Evolutionary conservation across 2,888 invertebrate species (phyloP).

Genomic region (Caenorhabditis panamensis): DNA sequence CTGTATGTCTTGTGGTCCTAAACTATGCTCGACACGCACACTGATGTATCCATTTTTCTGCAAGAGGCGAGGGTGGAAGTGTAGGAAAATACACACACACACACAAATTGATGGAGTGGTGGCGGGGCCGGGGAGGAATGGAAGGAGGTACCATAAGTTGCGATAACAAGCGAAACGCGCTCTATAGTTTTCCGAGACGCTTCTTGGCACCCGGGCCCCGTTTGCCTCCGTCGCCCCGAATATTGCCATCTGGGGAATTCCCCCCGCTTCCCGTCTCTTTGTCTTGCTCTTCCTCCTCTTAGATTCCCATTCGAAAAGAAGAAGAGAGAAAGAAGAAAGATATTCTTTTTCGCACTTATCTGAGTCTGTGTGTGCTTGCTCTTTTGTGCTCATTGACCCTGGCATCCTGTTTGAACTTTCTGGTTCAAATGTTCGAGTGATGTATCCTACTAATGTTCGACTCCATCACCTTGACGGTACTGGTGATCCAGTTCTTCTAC

Average conservation of each 20-base stretch:
- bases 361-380: constrained; percentile 2
- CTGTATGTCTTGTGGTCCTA: constrained; percentile 17
- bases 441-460: background rate
- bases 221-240: constrained; percentile 33
- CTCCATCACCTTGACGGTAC: background rate
- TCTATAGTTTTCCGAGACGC: constrained; percentile 13
- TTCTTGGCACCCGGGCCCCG: constrained; percentile 27
- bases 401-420: constrained; percentile 3
- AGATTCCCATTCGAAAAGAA: constrained; percentile 31
- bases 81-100: constrained; percentile 6
- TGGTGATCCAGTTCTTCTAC: too few species aligned
- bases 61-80: constrained; percentile 9
- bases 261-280: constrained; percentile 28
- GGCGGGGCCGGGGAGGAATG: constrained; percentile 3
- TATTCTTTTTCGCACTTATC: constrained; percentile 41
- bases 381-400: constrained; percentile 15
- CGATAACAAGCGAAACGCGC: constrained; percentile 44
- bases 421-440: constrained; percentile 8
- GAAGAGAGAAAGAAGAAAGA: background rate
- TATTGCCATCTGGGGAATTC: constrained; percentile 51
- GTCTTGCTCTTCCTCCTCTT: constrained; percentile 30
- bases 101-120: constrained; percentile 51
- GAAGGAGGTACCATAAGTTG: constrained; percentile 56
- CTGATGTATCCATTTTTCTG: constrained; percentile 33
- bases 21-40: constrained; percentile 42